Evolutionary conservation across 2,888 invertebrate species (phyloP).

Genomic region (Lasioglossum calceatum): DNA sequence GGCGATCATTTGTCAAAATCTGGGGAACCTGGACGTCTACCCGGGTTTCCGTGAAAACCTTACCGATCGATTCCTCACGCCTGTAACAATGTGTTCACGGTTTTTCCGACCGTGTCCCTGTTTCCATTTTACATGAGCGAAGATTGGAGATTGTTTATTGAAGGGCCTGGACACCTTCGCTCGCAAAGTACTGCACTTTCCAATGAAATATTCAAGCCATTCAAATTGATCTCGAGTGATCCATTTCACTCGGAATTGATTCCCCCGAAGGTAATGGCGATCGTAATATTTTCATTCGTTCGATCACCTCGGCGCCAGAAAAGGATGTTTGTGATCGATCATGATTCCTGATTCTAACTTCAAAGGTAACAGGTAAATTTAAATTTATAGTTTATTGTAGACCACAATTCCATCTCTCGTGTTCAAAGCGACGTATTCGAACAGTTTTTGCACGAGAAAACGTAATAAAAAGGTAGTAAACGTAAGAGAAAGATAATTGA

Average conservation of each 20-base stretch:
- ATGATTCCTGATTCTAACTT: too few species aligned
- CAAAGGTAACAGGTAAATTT: too few species aligned
- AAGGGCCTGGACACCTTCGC: not conserved
- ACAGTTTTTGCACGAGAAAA: not conserved
- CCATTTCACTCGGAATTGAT: not conserved
- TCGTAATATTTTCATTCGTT: not conserved
- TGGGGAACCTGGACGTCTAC: slow-evolving; percentile 14
- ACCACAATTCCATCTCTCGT: not conserved
- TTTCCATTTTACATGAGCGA: slow-evolving; percentile 21
- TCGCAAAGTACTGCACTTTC: not conserved
- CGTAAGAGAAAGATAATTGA: not conserved
- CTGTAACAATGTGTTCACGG: not conserved
- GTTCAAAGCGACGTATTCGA: not conserved
- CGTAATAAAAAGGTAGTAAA: not conserved
- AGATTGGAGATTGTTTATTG: slow-evolving; percentile 9
- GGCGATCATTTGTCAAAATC: slow-evolving; percentile 66
- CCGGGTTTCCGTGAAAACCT: not conserved
- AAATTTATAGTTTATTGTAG: too few species aligned
- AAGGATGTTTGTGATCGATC: not conserved
- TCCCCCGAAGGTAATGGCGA: not conserved
- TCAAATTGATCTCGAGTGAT: not conserved
- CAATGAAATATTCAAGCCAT: not conserved
- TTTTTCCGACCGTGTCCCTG: not conserved
- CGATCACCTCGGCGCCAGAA: too few species aligned
- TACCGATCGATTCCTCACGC: not conserved